Evolutionary conservation across 1,140 invertebrate genomes (phyloP), one percentile per base, ranked within the genome.

Genomic region (Cotesia glomerata): DNA sequence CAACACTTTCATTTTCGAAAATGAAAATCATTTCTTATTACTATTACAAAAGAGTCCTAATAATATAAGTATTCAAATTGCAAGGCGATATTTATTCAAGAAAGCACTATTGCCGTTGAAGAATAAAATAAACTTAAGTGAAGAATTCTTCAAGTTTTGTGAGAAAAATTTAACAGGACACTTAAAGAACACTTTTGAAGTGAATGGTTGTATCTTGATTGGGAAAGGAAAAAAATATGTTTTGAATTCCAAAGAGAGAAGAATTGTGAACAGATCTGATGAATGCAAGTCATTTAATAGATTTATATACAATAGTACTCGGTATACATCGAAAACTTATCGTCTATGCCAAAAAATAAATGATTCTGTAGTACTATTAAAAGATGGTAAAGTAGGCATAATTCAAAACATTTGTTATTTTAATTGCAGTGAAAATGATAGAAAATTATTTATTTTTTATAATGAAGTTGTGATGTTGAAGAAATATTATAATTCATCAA

Each of bases 1-100:
- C 49, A 72, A 49, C 34, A 32, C 70, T 11, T 72, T 66, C 26
- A 16, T 2, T n/a, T 72, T 72, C 16, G 62, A 72, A 49, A 72
- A 65, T 36, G 16, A 66, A 18, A 72, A 72, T 36, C 4, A 58
- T 11, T 16, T 65, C n/a, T 9, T 66, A 56, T 39, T 72, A n/a
- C 14, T 56, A 39, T n/a, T 72, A 11, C 65, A 72, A 14, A 62
- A 39, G 4, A 72, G 70, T 72, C 70, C 62, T 5, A 2, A 7
- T 26, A 45, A 11, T 9, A 35, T 72, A 8, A n/a, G 26, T 65
- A 7, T 34, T 16, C 70, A 72, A 65, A 64, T 72, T 36, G 62
- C 49, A 3, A 13, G 9, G 26, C 52, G 62, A 51, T 56, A 73
- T 69, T 34, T 73, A 51, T 39, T 64, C 5, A 18, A 52, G 2